A percentile compares a stretch with the other conserved stretches of the same genome.
These are phyloP conservation scores for Merluccius polli DNA, from an alignment of 2,797 vertebrate genomes.

Conservation along the genomic window DNA sequence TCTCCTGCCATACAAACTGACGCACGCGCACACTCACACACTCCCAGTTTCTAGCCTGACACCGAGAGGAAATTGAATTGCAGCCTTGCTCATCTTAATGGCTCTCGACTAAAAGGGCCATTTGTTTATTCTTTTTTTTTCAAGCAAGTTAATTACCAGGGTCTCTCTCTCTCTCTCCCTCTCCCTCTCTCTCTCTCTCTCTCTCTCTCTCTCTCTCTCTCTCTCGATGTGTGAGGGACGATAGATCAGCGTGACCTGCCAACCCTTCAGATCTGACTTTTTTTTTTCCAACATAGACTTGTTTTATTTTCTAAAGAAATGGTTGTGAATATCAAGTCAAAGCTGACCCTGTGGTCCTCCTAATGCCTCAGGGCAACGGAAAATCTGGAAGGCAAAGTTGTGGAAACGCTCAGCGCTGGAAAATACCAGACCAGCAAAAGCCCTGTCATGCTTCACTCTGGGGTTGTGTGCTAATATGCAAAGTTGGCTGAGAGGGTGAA, in stretches of 20 bases:
- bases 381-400: background rate
- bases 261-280: background rate
- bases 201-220: background rate
- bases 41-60: slow-evolving; percentile 10
- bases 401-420: background rate
- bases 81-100: slow-evolving; percentile 31
- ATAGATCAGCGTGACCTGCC: background rate
- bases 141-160: slow-evolving; percentile 7
- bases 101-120: slow-evolving; percentile 18
- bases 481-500: background rate
- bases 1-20: background rate
- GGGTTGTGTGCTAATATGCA: background rate
- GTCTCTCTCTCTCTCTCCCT: background rate
- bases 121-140: slow-evolving; percentile 15
- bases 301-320: background rate
- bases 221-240: background rate
- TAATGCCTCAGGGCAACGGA: background rate
- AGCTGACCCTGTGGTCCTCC: background rate
- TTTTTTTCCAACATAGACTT: background rate
- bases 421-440: background rate
- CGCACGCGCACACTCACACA: slow-evolving; percentile 3
- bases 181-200: slow-evolving; percentile 2
- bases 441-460: background rate
- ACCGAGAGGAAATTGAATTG: slow-evolving; percentile 26
- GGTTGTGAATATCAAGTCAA: background rate